Base-by-base conservation (phyloP, 2,888 invertebrate genomes). In the Chorisops tibialis region DNA sequence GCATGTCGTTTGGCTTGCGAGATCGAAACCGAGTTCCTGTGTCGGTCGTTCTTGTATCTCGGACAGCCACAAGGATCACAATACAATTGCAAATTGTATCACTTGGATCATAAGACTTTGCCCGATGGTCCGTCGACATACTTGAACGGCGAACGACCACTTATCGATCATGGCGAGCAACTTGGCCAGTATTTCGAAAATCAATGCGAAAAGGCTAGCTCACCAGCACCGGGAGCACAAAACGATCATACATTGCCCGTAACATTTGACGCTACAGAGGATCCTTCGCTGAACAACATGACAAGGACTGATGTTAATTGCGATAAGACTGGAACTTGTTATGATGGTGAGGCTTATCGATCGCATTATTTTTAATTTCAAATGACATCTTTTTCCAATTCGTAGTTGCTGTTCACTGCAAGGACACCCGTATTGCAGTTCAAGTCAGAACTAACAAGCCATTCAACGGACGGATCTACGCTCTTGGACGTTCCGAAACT, bases 381-480 rank as follows among this genome's bases (percentile, higher is more conserved):
- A 47, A 47, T 21, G 12, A 24, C n/a, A 24, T 14, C 16, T 2
- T 11, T 41, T 2, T 14, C n/a, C 12, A 41, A 41, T 67, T 80
- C 81, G 45, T 79, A 95, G 95, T 96, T 56, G 88, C 93, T 24
- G 94, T 95, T 1, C 91, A 93, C 76, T 96, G 95, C 81, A 95
- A 94, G 78, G 95, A 96, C 75, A 94, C 94, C 2, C 85, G 91
- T 71, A 95, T 96, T 71, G 93, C 94, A 4, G 91, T 96, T 0
- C 92, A 93, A 79, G 93, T 96, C 18, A 84, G 90, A 69, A 95
- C 95, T 38, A 95, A 94, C 79, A 92, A 93, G 73, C 93, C 93
- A 19, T 96, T 96, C 83, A 95, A 94, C 72, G 95, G 95, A 12
- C 86, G 95, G 65, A 93, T 96, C 75, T 96, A 96, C 76, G 95